phyloP scores from a whole-genome alignment of 2,888 invertebrate genomes.

The Hetaerina titia region DNA sequence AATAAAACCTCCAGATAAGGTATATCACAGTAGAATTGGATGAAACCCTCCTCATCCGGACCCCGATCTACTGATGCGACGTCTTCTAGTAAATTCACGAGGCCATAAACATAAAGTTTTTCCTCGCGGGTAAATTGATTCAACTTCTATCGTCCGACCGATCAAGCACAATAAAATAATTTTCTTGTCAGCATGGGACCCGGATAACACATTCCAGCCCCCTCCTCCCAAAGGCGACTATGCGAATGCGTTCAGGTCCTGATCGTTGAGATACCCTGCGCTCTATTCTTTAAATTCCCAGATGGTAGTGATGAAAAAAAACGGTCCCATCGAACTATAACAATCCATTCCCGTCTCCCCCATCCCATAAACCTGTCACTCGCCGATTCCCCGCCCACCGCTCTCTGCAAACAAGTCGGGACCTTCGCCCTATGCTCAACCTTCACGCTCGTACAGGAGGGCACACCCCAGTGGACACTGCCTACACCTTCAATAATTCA shows the following conservation, averaged over 20 bases:
- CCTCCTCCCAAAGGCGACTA: too few species aligned
- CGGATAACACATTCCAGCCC: not conserved
- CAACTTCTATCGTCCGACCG: not conserved
- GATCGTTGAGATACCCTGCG: too few species aligned
- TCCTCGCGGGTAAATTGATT: not conserved
- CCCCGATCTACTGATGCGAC: not conserved
- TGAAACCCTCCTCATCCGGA: not conserved
- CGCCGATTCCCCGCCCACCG: too few species aligned
- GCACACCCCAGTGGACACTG: not conserved
- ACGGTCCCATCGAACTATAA: too few species aligned
- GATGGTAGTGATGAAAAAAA: too few species aligned
- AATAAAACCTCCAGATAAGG: not conserved
- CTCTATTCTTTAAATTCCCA: too few species aligned
- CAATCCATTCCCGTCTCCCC: too few species aligned
- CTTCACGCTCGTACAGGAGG: not conserved
- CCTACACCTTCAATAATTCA: constrained; percentile 1
- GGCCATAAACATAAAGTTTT: not conserved
- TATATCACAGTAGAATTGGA: not conserved
- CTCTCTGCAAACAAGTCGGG: not conserved
- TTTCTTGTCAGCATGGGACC: not conserved
- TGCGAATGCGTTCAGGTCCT: too few species aligned
- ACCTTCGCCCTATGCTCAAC: not conserved
- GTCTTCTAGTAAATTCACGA: not conserved
- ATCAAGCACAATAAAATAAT: not conserved
- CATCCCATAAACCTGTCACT: too few species aligned